phyloP scores from a whole-genome alignment of 2,113 vertebrate genomes.

The Alces alces region DNA sequence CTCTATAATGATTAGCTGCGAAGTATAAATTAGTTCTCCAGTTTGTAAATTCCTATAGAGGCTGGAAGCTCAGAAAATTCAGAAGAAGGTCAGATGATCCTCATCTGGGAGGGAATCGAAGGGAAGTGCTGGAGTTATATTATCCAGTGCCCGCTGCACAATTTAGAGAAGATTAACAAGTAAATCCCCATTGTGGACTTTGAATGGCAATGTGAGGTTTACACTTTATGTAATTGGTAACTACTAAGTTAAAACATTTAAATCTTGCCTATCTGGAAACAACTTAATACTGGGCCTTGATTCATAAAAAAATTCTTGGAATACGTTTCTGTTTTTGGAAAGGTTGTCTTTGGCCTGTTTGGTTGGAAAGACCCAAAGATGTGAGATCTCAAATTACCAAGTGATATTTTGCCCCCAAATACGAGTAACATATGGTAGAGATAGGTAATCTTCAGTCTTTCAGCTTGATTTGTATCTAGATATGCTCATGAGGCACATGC shows the following conservation, averaged over 20 bases:
- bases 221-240: constrained; percentile 5
- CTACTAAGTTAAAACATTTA: constrained; percentile 47
- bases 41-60: neutral
- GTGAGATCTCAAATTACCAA: neutral
- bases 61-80: neutral
- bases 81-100: neutral
- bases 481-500: neutral
- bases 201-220: neutral
- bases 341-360: constrained; percentile 25
- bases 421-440: neutral
- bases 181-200: neutral
- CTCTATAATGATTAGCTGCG: neutral
- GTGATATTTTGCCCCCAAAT: neutral
- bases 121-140: neutral
- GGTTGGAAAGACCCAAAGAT: neutral
- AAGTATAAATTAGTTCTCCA: neutral
- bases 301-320: constrained; percentile 48
- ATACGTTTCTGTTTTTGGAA: constrained; percentile 48
- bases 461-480: neutral
- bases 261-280: constrained; percentile 2
- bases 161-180: neutral
- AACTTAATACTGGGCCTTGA: constrained; percentile 11
- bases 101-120: neutral
- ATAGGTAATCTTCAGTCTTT: neutral
- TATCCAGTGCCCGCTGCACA: neutral